These are phyloP conservation scores for Varanus salvator DNA, from an alignment of 2,113 vertebrate species.

Conservation along the genomic window DNA sequence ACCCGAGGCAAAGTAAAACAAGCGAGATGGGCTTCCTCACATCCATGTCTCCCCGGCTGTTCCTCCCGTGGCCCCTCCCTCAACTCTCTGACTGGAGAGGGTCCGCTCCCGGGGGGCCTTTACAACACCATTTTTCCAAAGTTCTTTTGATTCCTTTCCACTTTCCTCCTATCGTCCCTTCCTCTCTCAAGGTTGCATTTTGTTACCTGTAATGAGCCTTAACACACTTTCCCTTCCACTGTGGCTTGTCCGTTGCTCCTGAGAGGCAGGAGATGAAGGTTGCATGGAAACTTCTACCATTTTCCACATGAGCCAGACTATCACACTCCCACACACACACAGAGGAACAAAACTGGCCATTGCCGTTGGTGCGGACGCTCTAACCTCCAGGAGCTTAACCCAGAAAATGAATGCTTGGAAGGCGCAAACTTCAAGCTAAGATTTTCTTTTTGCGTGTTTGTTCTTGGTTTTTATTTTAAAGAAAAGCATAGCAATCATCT, in stretches of 20 bases:
- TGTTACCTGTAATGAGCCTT: constrained; percentile 54
- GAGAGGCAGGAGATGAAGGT: background rate
- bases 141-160: background rate
- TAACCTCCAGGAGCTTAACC: background rate
- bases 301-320: constrained; percentile 36
- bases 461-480: too few species aligned
- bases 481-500: background rate
- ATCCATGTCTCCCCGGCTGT: too few species aligned
- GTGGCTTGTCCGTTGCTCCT: background rate
- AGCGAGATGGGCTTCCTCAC: too few species aligned
- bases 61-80: too few species aligned
- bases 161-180: background rate
- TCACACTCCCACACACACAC: background rate
- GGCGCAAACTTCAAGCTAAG: background rate
- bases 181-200: constrained; percentile 42
- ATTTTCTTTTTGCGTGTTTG: background rate
- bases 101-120: too few species aligned
- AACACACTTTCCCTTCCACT: constrained; percentile 10
- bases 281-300: background rate
- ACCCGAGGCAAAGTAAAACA: too few species aligned
- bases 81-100: background rate
- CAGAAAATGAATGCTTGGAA: background rate
- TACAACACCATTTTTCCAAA: constrained; percentile 35
- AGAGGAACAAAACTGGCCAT: background rate
- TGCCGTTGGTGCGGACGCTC: background rate